Evolutionary conservation across 2,113 vertebrate genomes (phyloP), one percentile per base, ranked within the genome.

Genomic region (Poeciliopsis retropinna): DNA sequence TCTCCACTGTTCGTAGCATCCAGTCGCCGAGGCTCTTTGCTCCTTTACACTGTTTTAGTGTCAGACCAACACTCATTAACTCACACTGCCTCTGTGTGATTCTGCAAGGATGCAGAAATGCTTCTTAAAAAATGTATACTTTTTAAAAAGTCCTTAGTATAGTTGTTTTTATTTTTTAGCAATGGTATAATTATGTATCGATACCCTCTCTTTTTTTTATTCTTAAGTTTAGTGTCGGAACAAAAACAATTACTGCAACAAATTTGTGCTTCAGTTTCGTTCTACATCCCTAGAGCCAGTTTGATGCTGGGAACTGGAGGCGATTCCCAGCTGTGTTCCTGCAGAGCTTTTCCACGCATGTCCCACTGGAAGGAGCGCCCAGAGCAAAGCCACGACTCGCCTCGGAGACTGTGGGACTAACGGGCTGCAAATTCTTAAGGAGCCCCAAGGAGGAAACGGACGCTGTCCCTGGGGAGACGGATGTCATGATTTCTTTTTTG

Each of bases 41-140:
- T 74, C 57, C 74, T 77, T 71, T 60, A 28, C 62, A 64, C 39
- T 14, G 29, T 19, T 64, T 29, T 12, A 41, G 37, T 57, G 51
- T 47, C 14, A 47, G 44, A 47, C 44, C 44, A 47, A 7, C 51
- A 6, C 51, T 57, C 51, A 57, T n/a, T 57, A 57, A n/a, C 51
- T 25, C 15, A 54, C 22, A 15, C 17, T 19, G 39, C 39, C 14
- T 41, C 39, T 15, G 14, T 41, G 4, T 25, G 8, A 7, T 54
- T 54, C 25, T 47, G 5, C 17, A 25, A n/a, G 8, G 15, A 29
- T 31, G 29, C 31, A 15, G 4, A 30, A 63, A 28, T 15, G 29
- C 27, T 6, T 62, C 15, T 17, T 8, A 11, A 11, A 37, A 34
- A 34, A 34, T 11, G 1, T 1, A 34, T 34, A 1, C 2, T 37